phyloP scores from a whole-genome alignment of 2,888 invertebrate species.

The Monopis laevigella region DNA sequence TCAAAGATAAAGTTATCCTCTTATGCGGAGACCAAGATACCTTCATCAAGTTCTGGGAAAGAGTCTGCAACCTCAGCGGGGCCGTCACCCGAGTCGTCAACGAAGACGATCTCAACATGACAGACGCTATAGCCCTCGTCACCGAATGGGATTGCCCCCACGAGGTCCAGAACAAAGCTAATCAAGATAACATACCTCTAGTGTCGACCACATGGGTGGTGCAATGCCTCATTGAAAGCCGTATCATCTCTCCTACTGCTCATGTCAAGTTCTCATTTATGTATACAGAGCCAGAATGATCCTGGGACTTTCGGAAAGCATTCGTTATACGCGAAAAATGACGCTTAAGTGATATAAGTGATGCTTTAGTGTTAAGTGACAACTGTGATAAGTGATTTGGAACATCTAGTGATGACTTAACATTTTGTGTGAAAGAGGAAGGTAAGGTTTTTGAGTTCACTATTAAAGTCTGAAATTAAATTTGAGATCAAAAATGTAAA shows the following conservation, averaged over 20 bases:
- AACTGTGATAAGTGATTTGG: too few species aligned
- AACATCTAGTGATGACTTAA: too few species aligned
- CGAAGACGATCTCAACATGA: slow-evolving; percentile 53
- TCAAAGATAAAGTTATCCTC: slow-evolving; percentile 56
- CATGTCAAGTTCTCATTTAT: slow-evolving; percentile 65
- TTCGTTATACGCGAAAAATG: slow-evolving; percentile 60
- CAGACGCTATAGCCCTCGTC: slow-evolving; percentile 62
- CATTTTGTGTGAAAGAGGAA: too few species aligned
- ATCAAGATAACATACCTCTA: slow-evolving; percentile 68
- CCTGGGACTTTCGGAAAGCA: slow-evolving; percentile 57
- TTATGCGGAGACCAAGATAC: slow-evolving; percentile 61
- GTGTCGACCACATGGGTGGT: slow-evolving; percentile 76
- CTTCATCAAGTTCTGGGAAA: slow-evolving; percentile 69
- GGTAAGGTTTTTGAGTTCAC: too few species aligned
- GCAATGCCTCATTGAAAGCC: slow-evolving; percentile 73
- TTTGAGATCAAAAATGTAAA: too few species aligned
- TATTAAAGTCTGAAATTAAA: too few species aligned
- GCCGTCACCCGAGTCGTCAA: slow-evolving; percentile 55
- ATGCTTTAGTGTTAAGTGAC: not conserved
- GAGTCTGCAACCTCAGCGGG: slow-evolving; percentile 68
- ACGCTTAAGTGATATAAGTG: slow-evolving; percentile 32
- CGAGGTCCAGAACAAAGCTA: slow-evolving; percentile 57
- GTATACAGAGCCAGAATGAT: slow-evolving; percentile 63
- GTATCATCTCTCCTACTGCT: slow-evolving; percentile 50
- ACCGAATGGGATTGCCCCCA: slow-evolving; percentile 71